phyloP scores from a whole-genome alignment of 2,113 vertebrate genomes.

The Pristiophorus japonicus region DNA sequence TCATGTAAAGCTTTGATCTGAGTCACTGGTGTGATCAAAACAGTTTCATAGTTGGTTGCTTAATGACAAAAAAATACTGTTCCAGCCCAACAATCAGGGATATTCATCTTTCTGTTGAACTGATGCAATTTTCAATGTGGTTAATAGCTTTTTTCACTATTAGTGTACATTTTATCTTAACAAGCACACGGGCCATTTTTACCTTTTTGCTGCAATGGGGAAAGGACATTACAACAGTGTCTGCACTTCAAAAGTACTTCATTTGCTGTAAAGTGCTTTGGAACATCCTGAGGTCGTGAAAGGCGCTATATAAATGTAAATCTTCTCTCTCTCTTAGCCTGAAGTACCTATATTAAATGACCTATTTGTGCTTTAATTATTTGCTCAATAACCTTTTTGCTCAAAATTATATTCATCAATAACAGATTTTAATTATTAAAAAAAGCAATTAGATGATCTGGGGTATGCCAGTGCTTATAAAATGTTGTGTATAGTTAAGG shows the following conservation, averaged over 20 bases:
- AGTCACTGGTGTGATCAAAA: conserved; percentile 23
- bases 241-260: background rate
- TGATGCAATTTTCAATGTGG: background rate
- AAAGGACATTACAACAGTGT: background rate
- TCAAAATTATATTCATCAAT: background rate
- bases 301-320: background rate
- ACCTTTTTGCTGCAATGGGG: background rate
- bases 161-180: background rate
- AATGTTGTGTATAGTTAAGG: background rate
- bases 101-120: conserved; percentile 11
- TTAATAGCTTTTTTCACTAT: background rate
- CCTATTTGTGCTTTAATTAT: background rate
- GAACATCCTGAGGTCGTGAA: background rate
- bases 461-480: background rate
- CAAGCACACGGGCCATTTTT: background rate
- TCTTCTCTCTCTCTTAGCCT: background rate
- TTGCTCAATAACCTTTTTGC: background rate
- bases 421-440: background rate
- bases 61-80: background rate
- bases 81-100: background rate
- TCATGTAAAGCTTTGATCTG: background rate
- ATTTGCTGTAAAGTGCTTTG: background rate
- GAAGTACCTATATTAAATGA: background rate
- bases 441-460: background rate
- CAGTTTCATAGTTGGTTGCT: conserved; percentile 26